Percentiles rank a stretch among this genome's conserved stretches.
Evolutionary conservation across 2,113 vertebrate genomes (phyloP).

Genomic region (Hydrochoerus hydrochaeris): DNA sequence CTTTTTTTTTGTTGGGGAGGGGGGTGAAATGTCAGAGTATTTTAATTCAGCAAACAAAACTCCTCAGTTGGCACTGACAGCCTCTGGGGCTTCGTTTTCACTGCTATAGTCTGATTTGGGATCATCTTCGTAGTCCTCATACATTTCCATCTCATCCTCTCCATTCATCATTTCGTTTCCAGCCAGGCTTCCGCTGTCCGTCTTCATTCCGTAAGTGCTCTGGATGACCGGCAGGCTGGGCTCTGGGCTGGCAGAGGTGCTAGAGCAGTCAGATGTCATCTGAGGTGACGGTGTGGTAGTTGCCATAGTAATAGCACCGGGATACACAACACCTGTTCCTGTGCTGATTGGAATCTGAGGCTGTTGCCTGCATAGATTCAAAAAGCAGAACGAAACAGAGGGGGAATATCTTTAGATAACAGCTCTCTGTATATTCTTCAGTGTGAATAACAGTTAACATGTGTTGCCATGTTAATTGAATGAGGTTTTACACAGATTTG

Average conservation of each 20-base stretch:
- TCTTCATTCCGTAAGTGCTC: conserved; percentile 98
- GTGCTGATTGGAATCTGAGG: conserved; percentile 98
- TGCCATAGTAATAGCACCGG: conserved; percentile 97
- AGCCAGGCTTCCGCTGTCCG: conserved; percentile 91
- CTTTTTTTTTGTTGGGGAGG: conserved; percentile 87
- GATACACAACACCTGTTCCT: conserved; percentile 96
- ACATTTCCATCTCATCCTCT: conserved; percentile 98
- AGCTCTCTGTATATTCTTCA: background rate
- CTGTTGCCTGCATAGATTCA: conserved; percentile 89
- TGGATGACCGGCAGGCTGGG: conserved; percentile 98
- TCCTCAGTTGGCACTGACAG: conserved; percentile 97
- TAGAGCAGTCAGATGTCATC: conserved; percentile 99
- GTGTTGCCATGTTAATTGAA: background rate
- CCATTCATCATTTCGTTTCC: conserved; percentile 94
- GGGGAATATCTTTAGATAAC: background rate
- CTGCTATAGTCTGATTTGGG: conserved; percentile 99
- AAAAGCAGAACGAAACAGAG: conserved; percentile 63
- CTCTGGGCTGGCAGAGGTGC: conserved; percentile 97
- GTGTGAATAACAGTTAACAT: no score
- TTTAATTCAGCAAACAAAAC: conserved; percentile 86
- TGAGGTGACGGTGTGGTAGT: conserved; percentile 97
- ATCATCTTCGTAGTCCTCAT: conserved; percentile 99
- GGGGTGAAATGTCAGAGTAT: conserved; percentile 86
- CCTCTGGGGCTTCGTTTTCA: conserved; percentile 97
- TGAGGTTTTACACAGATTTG: background rate